These are phyloP conservation scores for Botia kubotai DNA, from an alignment of 2,797 vertebrate genomes.

Conservation along the genomic window DNA sequence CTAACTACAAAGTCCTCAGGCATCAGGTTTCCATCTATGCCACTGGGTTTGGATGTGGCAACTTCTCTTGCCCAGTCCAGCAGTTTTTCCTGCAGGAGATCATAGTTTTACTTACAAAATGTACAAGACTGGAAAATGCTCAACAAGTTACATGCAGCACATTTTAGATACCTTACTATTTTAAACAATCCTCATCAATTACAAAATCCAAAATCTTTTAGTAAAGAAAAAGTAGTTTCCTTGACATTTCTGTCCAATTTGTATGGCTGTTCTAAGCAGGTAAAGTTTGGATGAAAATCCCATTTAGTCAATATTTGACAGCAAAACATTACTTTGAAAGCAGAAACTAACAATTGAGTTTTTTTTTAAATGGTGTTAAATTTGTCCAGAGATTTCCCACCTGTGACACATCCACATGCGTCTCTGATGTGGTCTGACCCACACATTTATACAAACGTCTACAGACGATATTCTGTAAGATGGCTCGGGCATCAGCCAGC, in stretches of 20 bases:
- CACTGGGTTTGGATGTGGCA: slow-evolving; percentile 71
- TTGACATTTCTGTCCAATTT: too few species aligned
- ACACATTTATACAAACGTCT: slow-evolving; percentile 90
- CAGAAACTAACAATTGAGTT: too few species aligned
- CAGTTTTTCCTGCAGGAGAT: slow-evolving; percentile 60
- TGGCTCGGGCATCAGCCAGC: slow-evolving; percentile 79
- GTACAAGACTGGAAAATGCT: too few species aligned
- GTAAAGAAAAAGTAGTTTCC: too few species aligned
- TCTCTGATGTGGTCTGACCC: slow-evolving; percentile 83
- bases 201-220: too few species aligned
- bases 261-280: too few species aligned
- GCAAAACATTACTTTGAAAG: not conserved
- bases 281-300: too few species aligned
- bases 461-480: slow-evolving; percentile 83
- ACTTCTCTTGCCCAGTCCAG: slow-evolving; percentile 69
- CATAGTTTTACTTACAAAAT: not conserved
- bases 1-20: slow-evolving; percentile 87
- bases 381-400: slow-evolving; percentile 68
- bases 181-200: too few species aligned
- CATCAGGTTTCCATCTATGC: slow-evolving; percentile 68
- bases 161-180: not conserved
- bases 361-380: not conserved
- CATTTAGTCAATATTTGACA: not conserved
- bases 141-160: too few species aligned
- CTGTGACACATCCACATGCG: slow-evolving; percentile 62